A percentile compares a stretch with the other conserved stretches of the same genome.
Evolutionary conservation across 2,113 vertebrate genomes (phyloP).

Genomic region (Tinamus guttatus): DNA sequence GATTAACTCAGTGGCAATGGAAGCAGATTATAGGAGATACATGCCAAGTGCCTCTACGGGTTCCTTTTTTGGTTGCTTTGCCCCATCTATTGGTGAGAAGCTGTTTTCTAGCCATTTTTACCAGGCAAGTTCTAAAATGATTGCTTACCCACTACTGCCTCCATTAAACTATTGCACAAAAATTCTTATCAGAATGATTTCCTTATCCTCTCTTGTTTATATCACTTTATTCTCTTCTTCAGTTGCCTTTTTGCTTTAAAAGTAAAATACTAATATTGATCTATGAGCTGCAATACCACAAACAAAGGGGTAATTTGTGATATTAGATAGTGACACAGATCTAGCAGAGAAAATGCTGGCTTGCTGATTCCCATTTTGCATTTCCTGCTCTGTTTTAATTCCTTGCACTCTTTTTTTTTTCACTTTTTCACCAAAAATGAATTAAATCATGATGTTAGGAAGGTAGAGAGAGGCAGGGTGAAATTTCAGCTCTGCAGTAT

Average conservation of each 20-base stretch:
- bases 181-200: background rate
- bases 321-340: background rate
- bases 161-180: background rate
- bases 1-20: background rate
- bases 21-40: background rate
- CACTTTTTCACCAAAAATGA: background rate
- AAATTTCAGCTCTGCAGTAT: background rate
- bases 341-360: background rate
- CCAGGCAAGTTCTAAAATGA: background rate
- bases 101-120: background rate
- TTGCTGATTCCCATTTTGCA: background rate
- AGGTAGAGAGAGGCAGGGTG: background rate
- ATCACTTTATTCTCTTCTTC: background rate
- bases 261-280: background rate
- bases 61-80: background rate
- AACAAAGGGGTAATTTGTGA: background rate
- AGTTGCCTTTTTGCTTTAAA: background rate
- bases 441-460: background rate
- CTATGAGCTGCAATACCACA: background rate
- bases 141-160: fast-evolving
- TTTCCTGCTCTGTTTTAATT: background rate
- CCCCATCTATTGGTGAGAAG: slow-evolving; percentile 50
- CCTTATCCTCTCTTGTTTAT: background rate
- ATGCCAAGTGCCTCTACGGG: background rate
- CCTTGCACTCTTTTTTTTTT: background rate